A percentile compares a stretch with the other conserved stretches of the same genome.
Evolutionary conservation across 2,113 vertebrate species (phyloP).

Genomic region (Myotis davidii): DNA sequence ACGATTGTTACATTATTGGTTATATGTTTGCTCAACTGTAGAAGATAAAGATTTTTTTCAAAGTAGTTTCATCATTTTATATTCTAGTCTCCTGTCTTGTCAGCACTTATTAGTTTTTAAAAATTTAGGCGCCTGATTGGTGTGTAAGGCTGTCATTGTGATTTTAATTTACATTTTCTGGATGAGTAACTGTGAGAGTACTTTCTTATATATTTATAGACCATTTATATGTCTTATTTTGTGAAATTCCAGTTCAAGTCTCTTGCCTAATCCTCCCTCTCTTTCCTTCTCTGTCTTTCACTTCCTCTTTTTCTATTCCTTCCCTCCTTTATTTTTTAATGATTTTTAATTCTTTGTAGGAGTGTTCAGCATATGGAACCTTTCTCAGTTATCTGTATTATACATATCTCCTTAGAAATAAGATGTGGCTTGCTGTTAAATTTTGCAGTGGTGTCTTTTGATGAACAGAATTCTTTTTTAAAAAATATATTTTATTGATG

Average conservation of each 20-base stretch:
- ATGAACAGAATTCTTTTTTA: constrained; percentile 2
- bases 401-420: not conserved
- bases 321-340: not conserved
- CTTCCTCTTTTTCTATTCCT: not conserved
- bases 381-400: not conserved
- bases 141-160: not conserved
- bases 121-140: not conserved
- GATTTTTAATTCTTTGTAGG: not conserved
- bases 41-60: not conserved
- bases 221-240: not conserved
- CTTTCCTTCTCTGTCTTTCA: not conserved
- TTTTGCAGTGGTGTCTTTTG: not conserved
- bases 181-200: not conserved
- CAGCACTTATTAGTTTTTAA: not conserved
- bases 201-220: not conserved
- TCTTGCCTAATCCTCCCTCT: not conserved
- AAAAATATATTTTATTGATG: too few species aligned
- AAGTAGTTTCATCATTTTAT: not conserved
- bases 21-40: not conserved
- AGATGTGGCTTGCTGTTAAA: not conserved
- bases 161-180: not conserved
- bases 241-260: not conserved
- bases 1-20: not conserved
- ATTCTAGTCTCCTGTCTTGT: not conserved
- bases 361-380: not conserved